Percentiles rank a stretch among this genome's conserved stretches.
These are phyloP conservation scores for Eristalis arbustorum DNA, from an alignment of 2,888 invertebrate genomes.

Conservation along the genomic window DNA sequence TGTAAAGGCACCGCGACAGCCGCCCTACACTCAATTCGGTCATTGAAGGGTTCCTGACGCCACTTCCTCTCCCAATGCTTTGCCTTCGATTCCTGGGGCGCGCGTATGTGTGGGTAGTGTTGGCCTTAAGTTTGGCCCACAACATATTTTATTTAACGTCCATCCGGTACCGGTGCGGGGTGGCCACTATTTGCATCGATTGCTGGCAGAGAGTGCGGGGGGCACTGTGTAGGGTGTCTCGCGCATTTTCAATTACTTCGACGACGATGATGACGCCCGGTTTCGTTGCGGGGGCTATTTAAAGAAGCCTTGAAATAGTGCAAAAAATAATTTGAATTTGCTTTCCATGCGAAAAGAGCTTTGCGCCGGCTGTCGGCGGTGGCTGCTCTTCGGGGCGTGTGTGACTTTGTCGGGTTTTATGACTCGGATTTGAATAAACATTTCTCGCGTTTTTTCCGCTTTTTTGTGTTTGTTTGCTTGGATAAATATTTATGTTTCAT, in stretches of 20 bases:
- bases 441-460: not conserved
- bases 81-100: not conserved
- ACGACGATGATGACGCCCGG: slow-evolving; percentile 24
- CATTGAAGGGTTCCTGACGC: slow-evolving; percentile 65
- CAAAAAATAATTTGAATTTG: not conserved
- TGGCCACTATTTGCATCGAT: slow-evolving; percentile 48
- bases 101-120: slow-evolving; percentile 46
- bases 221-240: not conserved
- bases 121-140: slow-evolving; percentile 35
- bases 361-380: not conserved
- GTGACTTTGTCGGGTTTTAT: not conserved
- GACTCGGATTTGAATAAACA: not conserved
- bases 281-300: slow-evolving; percentile 45
- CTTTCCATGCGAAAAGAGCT: not conserved
- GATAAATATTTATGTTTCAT: not conserved
- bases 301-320: slow-evolving; percentile 18
- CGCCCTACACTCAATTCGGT: slow-evolving; percentile 65
- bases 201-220: not conserved
- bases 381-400: not conserved
- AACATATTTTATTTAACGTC: slow-evolving; percentile 65
- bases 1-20: slow-evolving; percentile 54
- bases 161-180: slow-evolving; percentile 37
- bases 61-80: not conserved
- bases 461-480: not conserved
- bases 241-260: slow-evolving; percentile 42